Evolutionary conservation across 2,888 invertebrate genomes (phyloP).

Genomic region (Hartigia nigra): DNA sequence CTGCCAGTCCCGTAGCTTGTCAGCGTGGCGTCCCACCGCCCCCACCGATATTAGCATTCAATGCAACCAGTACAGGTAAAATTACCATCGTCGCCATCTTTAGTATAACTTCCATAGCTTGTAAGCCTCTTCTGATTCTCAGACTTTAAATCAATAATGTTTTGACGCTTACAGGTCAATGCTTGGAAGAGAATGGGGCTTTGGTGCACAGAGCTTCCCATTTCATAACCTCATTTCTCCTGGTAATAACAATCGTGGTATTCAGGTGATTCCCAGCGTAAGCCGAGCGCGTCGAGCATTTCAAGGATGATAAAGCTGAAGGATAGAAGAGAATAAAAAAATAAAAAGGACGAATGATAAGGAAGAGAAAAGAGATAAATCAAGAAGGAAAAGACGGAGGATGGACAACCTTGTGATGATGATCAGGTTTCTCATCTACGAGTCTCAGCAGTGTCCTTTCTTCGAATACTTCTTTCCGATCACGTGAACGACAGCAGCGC

Average conservation of each 20-base stretch:
- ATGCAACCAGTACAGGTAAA: slow-evolving; percentile 78
- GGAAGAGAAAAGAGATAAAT: slow-evolving; percentile 6
- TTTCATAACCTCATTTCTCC: slow-evolving; percentile 40
- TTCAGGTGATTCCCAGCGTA: slow-evolving; percentile 62
- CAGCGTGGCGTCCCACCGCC: slow-evolving; percentile 59
- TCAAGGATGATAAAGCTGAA: slow-evolving; percentile 8
- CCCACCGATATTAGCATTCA: slow-evolving; percentile 72
- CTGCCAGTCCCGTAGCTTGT: slow-evolving; percentile 63
- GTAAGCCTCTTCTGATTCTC: background rate
- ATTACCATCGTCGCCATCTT: slow-evolving; percentile 13
- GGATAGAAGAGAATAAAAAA: slow-evolving; percentile 4
- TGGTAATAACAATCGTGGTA: slow-evolving; percentile 48
- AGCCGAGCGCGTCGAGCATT: slow-evolving; percentile 22
- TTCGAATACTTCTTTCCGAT: background rate
- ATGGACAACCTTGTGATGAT: background rate
- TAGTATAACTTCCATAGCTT: background rate
- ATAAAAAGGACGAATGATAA: slow-evolving; percentile 12
- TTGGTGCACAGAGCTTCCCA: slow-evolving; percentile 48
- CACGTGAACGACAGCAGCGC: background rate
- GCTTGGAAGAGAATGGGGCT: slow-evolving; percentile 68
- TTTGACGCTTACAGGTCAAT: slow-evolving; percentile 70
- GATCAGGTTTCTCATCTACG: background rate
- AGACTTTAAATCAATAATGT: slow-evolving; percentile 2
- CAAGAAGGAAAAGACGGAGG: background rate
- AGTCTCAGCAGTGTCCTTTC: background rate